Percentiles rank a stretch among this genome's conserved stretches.
phyloP scores from a whole-genome alignment of 2,797 vertebrate species.

The Halcyon leucocephala region DNA sequence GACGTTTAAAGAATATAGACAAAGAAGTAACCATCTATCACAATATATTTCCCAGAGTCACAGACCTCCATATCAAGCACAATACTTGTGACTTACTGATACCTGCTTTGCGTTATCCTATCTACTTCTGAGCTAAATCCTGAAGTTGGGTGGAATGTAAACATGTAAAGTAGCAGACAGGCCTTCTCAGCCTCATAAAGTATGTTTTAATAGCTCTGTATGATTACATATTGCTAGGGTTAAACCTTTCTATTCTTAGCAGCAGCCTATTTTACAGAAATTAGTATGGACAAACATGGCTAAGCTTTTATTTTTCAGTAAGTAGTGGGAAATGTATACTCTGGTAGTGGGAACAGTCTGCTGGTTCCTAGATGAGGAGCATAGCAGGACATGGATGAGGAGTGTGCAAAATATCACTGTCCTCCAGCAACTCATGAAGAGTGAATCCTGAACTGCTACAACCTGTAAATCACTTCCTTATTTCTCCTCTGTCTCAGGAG shows the following conservation, averaged over 20 bases:
- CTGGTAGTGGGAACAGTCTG: neutral
- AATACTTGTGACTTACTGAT: neutral
- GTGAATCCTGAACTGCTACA: neutral
- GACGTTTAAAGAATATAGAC: neutral
- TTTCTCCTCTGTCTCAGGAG: neutral
- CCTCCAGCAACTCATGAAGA: neutral
- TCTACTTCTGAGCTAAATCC: neutral
- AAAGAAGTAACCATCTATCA: neutral
- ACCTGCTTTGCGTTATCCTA: neutral
- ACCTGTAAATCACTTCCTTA: neutral
- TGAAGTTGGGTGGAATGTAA: neutral
- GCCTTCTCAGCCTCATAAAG: neutral
- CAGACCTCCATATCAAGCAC: neutral
- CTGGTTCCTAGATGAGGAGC: neutral
- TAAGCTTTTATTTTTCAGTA: neutral
- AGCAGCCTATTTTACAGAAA: neutral
- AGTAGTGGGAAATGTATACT: neutral
- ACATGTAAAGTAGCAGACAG: neutral
- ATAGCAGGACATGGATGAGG: neutral
- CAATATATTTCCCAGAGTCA: neutral
- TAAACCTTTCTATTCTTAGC: neutral
- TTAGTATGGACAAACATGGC: neutral
- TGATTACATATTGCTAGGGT: neutral
- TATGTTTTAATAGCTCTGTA: neutral
- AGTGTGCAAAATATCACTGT: neutral